Percentiles rank a stretch among this genome's conserved stretches.
Conservation (phyloP, 2,113 vertebrate species). For the Phalacrocorax aristotelis region DNA sequence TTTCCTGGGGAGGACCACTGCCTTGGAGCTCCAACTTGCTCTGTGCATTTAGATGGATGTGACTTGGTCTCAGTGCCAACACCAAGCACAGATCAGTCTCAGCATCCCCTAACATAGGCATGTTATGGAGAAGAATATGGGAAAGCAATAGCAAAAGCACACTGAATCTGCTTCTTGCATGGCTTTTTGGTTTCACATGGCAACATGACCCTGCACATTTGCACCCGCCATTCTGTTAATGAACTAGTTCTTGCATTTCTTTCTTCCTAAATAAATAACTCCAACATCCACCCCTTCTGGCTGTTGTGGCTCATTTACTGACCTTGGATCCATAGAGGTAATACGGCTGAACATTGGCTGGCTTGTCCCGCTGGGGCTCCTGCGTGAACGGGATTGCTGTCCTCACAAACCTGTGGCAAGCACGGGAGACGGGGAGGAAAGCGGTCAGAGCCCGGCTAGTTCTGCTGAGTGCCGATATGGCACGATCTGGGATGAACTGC, state of each 20-base stretch:
- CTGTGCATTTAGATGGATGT: not conserved
- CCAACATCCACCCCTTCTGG: not conserved
- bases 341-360: conserved; percentile 97
- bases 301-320: conserved; percentile 35
- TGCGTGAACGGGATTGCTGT: conserved; percentile 98
- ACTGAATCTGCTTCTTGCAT: not conserved
- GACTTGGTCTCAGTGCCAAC: not conserved
- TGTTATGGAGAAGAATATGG: not conserved
- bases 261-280: conserved; percentile 1
- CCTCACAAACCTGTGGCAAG: conserved; percentile 87
- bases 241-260: not conserved
- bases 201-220: not conserved
- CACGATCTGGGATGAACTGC: not conserved
- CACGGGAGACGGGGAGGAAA: not conserved
- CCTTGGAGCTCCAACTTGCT: not conserved
- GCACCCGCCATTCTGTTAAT: not conserved
- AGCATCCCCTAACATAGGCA: not conserved
- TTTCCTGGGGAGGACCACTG: not conserved
- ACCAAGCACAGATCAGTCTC: not conserved
- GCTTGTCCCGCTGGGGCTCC: conserved; percentile 97
- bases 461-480: not conserved
- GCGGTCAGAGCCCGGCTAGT: not conserved
- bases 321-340: conserved; percentile 99
- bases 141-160: not conserved
- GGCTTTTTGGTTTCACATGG: not conserved